Base-by-base conservation (phyloP, 2,113 vertebrate species). In the Glareola pratincola region DNA sequence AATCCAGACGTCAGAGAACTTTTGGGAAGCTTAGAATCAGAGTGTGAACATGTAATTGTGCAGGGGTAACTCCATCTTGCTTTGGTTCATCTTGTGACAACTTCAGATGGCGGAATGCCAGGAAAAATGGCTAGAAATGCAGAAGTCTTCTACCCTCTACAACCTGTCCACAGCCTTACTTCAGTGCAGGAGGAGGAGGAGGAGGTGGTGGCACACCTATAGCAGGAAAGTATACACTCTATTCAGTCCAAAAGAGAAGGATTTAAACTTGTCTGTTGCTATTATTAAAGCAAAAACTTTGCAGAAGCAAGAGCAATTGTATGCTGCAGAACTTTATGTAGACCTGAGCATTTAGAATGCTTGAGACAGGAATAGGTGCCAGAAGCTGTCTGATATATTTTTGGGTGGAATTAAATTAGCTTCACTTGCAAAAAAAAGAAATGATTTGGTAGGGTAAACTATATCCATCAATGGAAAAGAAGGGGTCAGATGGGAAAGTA, bases 361-460 rank as follows among this genome's bases (percentile, higher is more conserved):
- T 92, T 8, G 57, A 82, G 92, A 91, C 67, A 84, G 91, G 81
- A 96, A 87, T 84, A 87, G 85, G 64, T 81, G 83, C 88, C 83
- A 97, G 88, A 84, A 96, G 67, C 74, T 91, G 67, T 85, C 94
- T 92, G 59, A 76, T 94, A 39, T 85, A 88, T 96, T 96, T 96
- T 96, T 93, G 81, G 92, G 67, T 83, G 81, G 67, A 60, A 93
- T 94, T 94, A 96, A 91, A 96, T 95, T 94, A 94, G 74, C 53
- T 85, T 82, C 73, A 81, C 80, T 85, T 90, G 74, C 29, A 64
- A 89, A 94, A 94, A 94, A 97, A 80, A 71, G 30, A 88, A 92
- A 90, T 63, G 1, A 94, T 79, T 69, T 67, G 53, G 78, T 95
- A 81, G 81, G 71, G 67, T 91, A 94, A 91, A 92, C 82, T 82